phyloP scores from a whole-genome alignment of 1,140 invertebrate species.

The Papilio polyxenes region DNA sequence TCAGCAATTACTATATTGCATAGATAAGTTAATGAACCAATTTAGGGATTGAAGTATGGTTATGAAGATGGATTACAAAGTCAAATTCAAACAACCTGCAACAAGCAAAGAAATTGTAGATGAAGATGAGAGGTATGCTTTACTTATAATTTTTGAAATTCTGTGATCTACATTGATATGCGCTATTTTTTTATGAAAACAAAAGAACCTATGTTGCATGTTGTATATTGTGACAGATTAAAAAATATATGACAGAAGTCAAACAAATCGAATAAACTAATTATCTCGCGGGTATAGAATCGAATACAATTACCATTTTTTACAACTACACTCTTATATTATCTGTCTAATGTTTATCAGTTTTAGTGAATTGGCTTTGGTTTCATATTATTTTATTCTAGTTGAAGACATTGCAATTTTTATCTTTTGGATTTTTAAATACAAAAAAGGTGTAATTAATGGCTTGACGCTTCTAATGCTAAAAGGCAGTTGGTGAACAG shows the following conservation, averaged over 20 bases:
- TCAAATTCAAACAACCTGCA: slow-evolving; percentile 55
- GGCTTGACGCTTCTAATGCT: too few relatives aligned
- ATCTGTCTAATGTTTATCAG: too few relatives aligned
- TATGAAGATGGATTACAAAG: slow-evolving; percentile 68
- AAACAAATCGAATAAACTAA: background rate
- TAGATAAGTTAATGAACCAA: background rate
- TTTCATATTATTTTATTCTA: too few relatives aligned
- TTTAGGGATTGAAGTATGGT: slow-evolving; percentile 35
- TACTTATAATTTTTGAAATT: background rate
- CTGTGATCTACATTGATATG: background rate
- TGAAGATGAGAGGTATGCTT: slow-evolving; percentile 67
- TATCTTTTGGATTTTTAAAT: too few relatives aligned
- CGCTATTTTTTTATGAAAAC: background rate
- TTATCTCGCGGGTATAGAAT: background rate
- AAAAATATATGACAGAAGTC: background rate
- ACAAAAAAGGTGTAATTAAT: too few relatives aligned
- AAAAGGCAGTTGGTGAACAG: too few relatives aligned
- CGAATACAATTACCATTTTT: background rate
- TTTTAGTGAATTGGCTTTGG: too few relatives aligned
- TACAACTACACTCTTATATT: background rate
- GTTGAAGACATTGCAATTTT: too few relatives aligned
- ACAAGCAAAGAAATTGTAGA: slow-evolving; percentile 64
- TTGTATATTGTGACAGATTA: slow-evolving; percentile 28
- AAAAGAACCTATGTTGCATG: slow-evolving; percentile 28
- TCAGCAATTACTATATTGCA: background rate